Percentiles rank a stretch among this genome's conserved stretches.
Conservation (phyloP, 2,113 vertebrate species). For the Thunnus thynnus region DNA sequence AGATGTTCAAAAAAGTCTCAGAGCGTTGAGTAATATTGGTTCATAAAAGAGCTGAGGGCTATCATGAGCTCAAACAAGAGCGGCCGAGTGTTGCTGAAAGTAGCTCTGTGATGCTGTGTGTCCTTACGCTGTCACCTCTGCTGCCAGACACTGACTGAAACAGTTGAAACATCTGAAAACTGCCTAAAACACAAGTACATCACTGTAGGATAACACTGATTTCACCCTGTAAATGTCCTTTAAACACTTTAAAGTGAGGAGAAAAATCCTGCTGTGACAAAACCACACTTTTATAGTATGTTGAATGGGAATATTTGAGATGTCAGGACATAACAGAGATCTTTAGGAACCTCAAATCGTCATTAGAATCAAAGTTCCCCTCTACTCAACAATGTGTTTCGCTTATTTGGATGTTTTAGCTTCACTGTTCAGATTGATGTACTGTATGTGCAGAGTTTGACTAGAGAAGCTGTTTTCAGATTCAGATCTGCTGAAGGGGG, state of each 20-base stretch:
- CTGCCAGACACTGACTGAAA: background rate
- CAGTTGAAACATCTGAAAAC: background rate
- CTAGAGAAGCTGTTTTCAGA: too few species aligned
- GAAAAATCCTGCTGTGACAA: background rate
- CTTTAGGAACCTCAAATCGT: too few species aligned
- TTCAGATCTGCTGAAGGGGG: too few species aligned
- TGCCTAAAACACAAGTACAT: background rate
- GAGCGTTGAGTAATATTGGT: conserved; percentile 44
- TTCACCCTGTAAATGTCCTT: background rate
- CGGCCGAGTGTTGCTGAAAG: background rate
- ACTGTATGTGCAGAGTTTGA: too few species aligned
- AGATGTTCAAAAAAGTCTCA: conserved; percentile 54
- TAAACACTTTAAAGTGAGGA: background rate
- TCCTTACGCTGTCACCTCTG: background rate
- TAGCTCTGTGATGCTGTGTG: background rate
- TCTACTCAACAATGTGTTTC: too few species aligned
- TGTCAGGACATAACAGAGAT: background rate
- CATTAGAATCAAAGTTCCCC: too few species aligned
- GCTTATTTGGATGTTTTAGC: too few species aligned
- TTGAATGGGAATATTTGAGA: background rate
- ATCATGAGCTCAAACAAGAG: conserved; percentile 36
- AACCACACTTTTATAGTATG: background rate
- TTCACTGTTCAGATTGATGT: too few species aligned
- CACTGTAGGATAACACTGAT: background rate
- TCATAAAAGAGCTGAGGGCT: conserved; percentile 56